Base-by-base conservation (phyloP, 2,888 invertebrate genomes). In the Arge pagana region DNA sequence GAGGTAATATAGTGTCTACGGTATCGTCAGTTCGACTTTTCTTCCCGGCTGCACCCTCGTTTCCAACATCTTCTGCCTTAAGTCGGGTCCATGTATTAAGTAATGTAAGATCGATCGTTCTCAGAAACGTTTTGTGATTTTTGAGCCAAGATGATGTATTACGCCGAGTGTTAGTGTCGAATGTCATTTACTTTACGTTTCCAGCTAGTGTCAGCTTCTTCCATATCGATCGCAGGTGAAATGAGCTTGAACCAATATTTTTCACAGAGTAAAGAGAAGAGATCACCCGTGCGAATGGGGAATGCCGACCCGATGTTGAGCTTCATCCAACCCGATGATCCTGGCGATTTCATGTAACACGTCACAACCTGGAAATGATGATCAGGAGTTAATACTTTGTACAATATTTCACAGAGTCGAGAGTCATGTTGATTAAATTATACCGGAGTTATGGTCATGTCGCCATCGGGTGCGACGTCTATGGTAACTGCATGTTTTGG, bases 401-500 rank as follows among this genome's bases (percentile, higher is more conserved):
- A 4, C 3, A 19, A n/a, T n/a, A n/a, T n/a, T 37, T 19, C 4
- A 26, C 8, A 3, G 11, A 21, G 5, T 10, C 7, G 23, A 23
- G 21, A 37, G 33, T n/a, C 8, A 40, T 50, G 19, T 8, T 23
- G 11, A 49, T 4, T 42, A 18, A 36, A 45, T 43, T 61, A 60
- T 62, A 71, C 70, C 59, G 67, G 66, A 31, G 60, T 70, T 52
- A 71, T 61, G n/a, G 64, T 67, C 60, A 68, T 65, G 53, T 66
- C 62, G 54, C 59, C 60, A 7, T 61, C 53, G 2, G 60, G 19
- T 7, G 57, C 57, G 10, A 68, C 3, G 53, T 60, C 55, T 50
- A 71, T 65, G 41, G 56, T 66, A n/a, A 60, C 59, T 24, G 66
- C 68, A 23, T 64, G 50, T 26, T 63, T 61, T n/a, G 56, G 43